Evolutionary conservation across 2,797 vertebrate species (phyloP).

Genomic region (Tiaroga cobitis): DNA sequence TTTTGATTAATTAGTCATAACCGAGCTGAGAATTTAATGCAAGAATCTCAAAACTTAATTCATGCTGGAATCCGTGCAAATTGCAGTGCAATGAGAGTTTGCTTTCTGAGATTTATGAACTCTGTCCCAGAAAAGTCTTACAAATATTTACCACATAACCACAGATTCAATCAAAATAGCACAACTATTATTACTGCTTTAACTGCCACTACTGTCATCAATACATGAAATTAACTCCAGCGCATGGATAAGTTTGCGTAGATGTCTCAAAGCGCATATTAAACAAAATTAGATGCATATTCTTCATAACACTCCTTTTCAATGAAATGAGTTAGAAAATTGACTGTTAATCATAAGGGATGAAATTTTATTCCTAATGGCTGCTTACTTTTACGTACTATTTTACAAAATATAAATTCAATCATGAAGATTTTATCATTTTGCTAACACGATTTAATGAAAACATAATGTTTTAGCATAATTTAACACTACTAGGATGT

Average conservation of each 20-base stretch:
- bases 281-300: neutral
- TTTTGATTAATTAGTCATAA: conserved; percentile 27
- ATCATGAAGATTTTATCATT: neutral
- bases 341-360: neutral
- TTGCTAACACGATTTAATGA: neutral
- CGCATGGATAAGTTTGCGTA: neutral
- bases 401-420: neutral
- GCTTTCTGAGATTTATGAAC: neutral
- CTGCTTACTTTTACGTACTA: neutral
- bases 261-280: neutral
- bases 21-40: neutral
- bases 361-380: neutral
- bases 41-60: conserved; percentile 8
- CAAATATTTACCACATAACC: neutral
- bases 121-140: neutral
- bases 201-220: neutral
- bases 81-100: neutral
- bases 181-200: neutral
- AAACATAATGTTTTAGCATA: neutral
- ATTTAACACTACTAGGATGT: neutral
- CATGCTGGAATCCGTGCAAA: neutral
- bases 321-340: neutral
- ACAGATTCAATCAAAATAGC: neutral
- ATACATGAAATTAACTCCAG: neutral
- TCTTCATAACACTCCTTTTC: neutral